A percentile compares a stretch with the other conserved stretches of the same genome.
Conservation (phyloP, 2,797 vertebrate genomes). For the Argentina silus region DNA sequence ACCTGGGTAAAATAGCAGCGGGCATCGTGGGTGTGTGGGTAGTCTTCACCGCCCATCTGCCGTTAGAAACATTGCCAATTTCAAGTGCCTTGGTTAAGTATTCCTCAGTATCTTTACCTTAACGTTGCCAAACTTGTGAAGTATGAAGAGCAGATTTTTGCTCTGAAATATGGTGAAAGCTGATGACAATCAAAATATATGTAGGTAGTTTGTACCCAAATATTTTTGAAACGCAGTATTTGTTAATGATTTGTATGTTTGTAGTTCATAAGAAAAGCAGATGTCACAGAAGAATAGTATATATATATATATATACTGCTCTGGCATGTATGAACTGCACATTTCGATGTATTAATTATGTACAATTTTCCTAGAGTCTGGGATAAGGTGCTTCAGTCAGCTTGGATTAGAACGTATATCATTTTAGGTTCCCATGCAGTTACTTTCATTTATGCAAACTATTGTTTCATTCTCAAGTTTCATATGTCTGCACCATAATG, state of each 20-base stretch:
- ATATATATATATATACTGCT: slow-evolving; percentile 34
- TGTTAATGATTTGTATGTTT: slow-evolving; percentile 17
- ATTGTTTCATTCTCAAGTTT: slow-evolving; percentile 58
- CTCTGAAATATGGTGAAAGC: slow-evolving; percentile 46
- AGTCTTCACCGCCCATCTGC: slow-evolving; percentile 66
- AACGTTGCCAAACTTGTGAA: slow-evolving; percentile 52
- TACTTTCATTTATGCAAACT: slow-evolving; percentile 65
- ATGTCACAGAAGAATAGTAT: slow-evolving; percentile 26
- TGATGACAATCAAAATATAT: slow-evolving; percentile 41
- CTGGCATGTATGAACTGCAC: slow-evolving; percentile 51
- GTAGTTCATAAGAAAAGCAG: slow-evolving; percentile 29
- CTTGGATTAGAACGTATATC: slow-evolving; percentile 54
- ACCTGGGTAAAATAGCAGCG: slow-evolving; percentile 54
- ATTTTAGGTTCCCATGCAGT: slow-evolving; percentile 52
- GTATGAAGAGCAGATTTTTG: slow-evolving; percentile 58
- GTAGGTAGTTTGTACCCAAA: slow-evolving; percentile 20
- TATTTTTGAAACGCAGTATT: slow-evolving; percentile 15
- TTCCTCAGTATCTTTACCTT: slow-evolving; percentile 50
- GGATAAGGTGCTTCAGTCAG: slow-evolving; percentile 49
- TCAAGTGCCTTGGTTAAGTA: slow-evolving; percentile 50
- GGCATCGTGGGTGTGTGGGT: slow-evolving; percentile 35
- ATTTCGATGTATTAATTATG: slow-evolving; percentile 35
- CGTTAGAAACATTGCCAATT: slow-evolving; percentile 61
- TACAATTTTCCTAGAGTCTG: slow-evolving; percentile 39
- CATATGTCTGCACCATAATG: slow-evolving; percentile 63